phyloP scores from a whole-genome alignment of 1,140 invertebrate genomes.

The Lepidurus packardi region DNA sequence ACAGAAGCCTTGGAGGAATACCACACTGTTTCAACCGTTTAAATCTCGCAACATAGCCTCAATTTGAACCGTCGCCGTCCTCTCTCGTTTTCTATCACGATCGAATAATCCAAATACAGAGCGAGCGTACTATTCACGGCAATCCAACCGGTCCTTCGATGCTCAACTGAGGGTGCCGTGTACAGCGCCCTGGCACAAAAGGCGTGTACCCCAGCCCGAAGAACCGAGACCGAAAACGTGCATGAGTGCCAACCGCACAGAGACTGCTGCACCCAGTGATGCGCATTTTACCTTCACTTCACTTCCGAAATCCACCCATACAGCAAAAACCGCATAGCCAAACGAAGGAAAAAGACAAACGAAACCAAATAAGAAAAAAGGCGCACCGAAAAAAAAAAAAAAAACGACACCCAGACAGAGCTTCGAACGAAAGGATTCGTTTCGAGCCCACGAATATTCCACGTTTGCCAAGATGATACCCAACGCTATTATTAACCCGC shows the following conservation, averaged over 20 bases:
- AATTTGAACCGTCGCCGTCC: neutral
- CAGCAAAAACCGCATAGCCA: neutral
- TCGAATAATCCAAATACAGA: neutral
- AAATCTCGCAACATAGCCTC: neutral
- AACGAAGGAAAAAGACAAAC: neutral
- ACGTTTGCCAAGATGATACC: neutral
- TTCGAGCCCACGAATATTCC: neutral
- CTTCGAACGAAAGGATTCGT: neutral
- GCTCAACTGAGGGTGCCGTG: neutral
- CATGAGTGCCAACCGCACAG: neutral
- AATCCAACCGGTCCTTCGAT: neutral
- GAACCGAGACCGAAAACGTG: slow-evolving; percentile 12
- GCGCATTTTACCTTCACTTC: slow-evolving; percentile 9
- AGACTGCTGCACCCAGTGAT: slow-evolving; percentile 16
- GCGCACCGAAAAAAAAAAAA: neutral
- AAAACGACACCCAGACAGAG: neutral
- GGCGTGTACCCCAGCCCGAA: neutral
- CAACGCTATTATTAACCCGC: neutral
- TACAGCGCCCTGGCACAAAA: neutral
- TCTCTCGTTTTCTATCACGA: neutral
- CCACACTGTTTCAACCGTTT: neutral
- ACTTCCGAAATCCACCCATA: slow-evolving; percentile 21
- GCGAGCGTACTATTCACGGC: neutral
- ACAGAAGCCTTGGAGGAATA: neutral
- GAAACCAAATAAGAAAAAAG: neutral